phyloP scores from a whole-genome alignment of 2,113 vertebrate species.

The Micromys minutus region DNA sequence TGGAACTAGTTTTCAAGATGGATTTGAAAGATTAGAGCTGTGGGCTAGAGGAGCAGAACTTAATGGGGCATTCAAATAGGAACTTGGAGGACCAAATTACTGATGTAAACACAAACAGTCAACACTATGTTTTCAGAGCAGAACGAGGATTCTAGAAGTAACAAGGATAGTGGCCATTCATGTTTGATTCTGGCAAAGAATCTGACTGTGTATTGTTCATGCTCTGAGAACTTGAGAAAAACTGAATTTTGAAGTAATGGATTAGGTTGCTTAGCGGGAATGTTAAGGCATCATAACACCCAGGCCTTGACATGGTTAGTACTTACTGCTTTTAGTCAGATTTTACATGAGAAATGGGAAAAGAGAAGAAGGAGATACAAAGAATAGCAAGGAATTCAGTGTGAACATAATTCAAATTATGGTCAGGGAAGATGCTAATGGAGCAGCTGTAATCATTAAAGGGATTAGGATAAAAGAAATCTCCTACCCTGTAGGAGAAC shows the following conservation, averaged over 20 bases:
- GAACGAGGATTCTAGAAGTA: neutral
- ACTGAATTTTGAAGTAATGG: neutral
- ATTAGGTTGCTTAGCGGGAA: neutral
- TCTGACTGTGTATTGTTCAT: neutral
- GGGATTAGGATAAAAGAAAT: neutral
- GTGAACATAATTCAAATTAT: neutral
- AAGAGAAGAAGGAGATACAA: neutral
- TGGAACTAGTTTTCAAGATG: neutral
- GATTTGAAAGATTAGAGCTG: neutral
- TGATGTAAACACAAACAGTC: neutral
- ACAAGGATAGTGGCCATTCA: neutral
- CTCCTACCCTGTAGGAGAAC: neutral
- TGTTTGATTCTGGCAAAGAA: neutral
- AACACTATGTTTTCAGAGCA: neutral
- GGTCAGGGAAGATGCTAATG: neutral
- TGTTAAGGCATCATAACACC: neutral
- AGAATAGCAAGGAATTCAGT: neutral
- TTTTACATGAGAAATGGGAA: neutral
- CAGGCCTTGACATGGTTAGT: neutral
- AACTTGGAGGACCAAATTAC: neutral
- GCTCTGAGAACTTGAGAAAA: neutral
- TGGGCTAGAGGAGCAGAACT: neutral
- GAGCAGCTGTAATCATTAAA: neutral
- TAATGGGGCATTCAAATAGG: neutral
- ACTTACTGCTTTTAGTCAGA: neutral